Conservation (phyloP, 1,140 invertebrate genomes). For the Eurosta solidaginis region DNA sequence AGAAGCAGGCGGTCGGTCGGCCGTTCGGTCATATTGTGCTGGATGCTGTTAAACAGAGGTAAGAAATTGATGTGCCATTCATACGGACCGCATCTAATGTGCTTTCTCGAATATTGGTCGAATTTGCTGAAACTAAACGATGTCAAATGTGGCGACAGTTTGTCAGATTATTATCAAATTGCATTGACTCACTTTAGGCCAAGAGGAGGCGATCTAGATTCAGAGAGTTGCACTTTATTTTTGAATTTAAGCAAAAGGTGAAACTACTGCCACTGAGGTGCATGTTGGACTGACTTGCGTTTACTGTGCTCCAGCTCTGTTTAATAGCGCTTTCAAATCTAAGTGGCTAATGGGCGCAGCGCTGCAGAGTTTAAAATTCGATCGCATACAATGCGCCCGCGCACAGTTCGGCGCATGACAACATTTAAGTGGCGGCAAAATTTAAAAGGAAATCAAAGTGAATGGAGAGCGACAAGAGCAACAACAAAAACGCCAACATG, state of each 20-base stretch:
- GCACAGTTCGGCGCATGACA: background rate
- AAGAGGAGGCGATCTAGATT: conserved; percentile 18
- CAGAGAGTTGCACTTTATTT: background rate
- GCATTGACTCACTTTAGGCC: conserved; percentile 40
- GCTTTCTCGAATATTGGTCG: background rate
- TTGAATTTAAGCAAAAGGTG: background rate
- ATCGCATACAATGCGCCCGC: background rate
- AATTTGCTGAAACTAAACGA: conserved; percentile 14
- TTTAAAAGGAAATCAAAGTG: conserved; percentile 21
- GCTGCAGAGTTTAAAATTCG: background rate
- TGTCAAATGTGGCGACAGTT: conserved; percentile 48
- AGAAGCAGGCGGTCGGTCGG: conserved; percentile 41
- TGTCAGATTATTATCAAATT: conserved; percentile 60
- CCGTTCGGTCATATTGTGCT: background rate
- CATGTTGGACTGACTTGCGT: background rate
- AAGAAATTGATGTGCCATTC: too few relatives aligned
- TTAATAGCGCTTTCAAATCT: background rate
- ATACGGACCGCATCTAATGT: background rate
- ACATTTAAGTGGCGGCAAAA: background rate
- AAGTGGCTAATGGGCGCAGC: background rate
- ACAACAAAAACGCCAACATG: background rate
- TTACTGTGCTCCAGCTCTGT: background rate
- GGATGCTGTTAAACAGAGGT: too few relatives aligned
- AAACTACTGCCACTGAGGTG: background rate
- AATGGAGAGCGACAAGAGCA: conserved; percentile 22